Base-by-base conservation (phyloP, 1,140 invertebrate genomes). In the Goniozus legneri region DNA sequence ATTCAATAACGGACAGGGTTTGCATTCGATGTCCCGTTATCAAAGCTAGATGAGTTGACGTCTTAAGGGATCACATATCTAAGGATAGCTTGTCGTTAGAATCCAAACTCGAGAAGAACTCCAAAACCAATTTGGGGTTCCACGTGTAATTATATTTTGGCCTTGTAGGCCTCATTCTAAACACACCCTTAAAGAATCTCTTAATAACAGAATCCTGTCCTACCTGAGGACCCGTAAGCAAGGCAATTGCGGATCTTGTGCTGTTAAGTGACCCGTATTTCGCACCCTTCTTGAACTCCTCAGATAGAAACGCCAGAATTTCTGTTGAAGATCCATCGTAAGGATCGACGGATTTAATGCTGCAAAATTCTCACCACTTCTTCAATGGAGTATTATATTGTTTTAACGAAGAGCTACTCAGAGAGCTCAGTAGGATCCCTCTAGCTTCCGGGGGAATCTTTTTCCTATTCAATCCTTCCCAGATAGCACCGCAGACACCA, bases 401-500 rank as follows among this genome's bases (percentile, higher is more conserved):
- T 14, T 33, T 33, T 33, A 33, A 8, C 4, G 32, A 8, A 4
- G 6, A 6, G 3, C 4, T 13, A 4, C 7, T 8, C 13, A 33
- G 13, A 8, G 32, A 33, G 4, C 7, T 13, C n/a, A 33, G 13
- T 13, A 33, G 3, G 3, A 33, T 13, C 13, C 3, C 6, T 8
- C 7, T 10, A 8, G 32, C 7, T 33, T 33, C 14, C 8, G 32
- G 8, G 14, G n/a, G 14, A n/a, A 33, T 33, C 13, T 3, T 14
- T 13, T 13, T 10, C 32, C 14, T 13, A 4, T n/a, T n/a, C 6
- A 10, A 33, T 10, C 21, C 22, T 12, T 14, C 3, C 13, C 39
- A 30, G 39, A 41, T 41, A 41, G 30, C 39, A n/a, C 30, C 1
- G 21, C 24, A n/a, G 24, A n/a, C 13, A 41, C 15, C 2, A 41